A percentile compares a stretch with the other conserved stretches of the same genome.
Evolutionary conservation across 2,888 invertebrate species (phyloP).

Genomic region (Diloba caeruleocephala): DNA sequence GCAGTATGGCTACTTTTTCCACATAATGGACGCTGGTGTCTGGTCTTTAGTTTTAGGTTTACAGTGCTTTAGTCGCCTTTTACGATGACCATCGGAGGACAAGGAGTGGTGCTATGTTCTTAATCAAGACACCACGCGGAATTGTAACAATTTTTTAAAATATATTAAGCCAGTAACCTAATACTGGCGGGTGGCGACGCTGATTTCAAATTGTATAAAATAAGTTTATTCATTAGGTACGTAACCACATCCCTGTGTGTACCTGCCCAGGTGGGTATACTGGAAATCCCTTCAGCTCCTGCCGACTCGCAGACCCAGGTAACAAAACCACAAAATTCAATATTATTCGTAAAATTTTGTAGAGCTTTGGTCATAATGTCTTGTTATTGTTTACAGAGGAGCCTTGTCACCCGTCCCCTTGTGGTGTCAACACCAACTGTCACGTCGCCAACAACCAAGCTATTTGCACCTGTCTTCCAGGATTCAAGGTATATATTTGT

Average conservation of each 20-base stretch:
- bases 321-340: constrained; percentile 21
- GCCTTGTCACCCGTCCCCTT: constrained; percentile 94
- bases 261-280: constrained; percentile 93
- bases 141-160: too few species aligned
- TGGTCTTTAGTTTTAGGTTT: too few species aligned
- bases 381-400: constrained; percentile 89
- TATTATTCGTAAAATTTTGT: neutral
- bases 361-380: neutral
- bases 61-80: too few species aligned
- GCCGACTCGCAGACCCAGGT: constrained; percentile 94
- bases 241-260: constrained; percentile 94
- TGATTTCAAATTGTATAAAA: neutral
- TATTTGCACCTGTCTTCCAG: constrained; percentile 93
- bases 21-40: too few species aligned
- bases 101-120: too few species aligned
- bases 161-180: too few species aligned
- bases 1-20: too few species aligned
- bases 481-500: constrained; percentile 86
- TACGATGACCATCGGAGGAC: too few species aligned
- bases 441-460: constrained; percentile 93
- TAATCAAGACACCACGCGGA: too few species aligned
- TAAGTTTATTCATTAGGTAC: constrained; percentile 74
- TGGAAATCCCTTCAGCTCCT: constrained; percentile 93
- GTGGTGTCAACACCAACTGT: constrained; percentile 94
- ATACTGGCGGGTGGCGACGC: too few species aligned